Evolutionary conservation across 1,140 invertebrate species (phyloP).

Genomic region (Monochamus saltuarius): DNA sequence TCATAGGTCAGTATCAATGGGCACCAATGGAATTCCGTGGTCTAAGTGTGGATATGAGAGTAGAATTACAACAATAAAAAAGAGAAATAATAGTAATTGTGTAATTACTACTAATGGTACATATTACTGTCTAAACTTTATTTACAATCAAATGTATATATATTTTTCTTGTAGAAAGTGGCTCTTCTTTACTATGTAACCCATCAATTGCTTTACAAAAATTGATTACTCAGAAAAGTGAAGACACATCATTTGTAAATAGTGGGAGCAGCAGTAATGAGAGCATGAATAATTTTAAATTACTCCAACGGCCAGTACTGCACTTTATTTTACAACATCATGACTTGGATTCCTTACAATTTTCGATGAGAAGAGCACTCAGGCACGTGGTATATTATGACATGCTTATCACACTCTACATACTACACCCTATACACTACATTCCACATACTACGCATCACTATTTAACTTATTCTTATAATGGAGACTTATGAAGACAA

Average conservation of each 20-base stretch:
- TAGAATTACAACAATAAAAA: constrained; percentile 63
- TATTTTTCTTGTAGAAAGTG: constrained; percentile 54
- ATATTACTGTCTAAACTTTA: constrained; percentile 20
- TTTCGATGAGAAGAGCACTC: constrained; percentile 81
- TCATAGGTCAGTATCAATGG: constrained; percentile 62
- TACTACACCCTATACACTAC: too few relatives aligned
- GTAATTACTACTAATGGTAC: constrained; percentile 60
- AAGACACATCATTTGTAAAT: constrained; percentile 49
- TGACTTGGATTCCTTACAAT: constrained; percentile 75
- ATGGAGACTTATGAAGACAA: too few relatives aligned
- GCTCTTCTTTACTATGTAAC: constrained; percentile 78
- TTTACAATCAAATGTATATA: constrained; percentile 3
- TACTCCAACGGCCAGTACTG: constrained; percentile 72
- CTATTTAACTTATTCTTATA: too few relatives aligned
- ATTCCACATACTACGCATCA: too few relatives aligned
- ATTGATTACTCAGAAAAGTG: constrained; percentile 64
- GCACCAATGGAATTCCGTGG: constrained; percentile 62
- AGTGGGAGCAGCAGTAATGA: constrained; percentile 22
- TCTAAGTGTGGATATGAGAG: constrained; percentile 61
- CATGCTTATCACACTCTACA: too few relatives aligned
- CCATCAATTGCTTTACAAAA: constrained; percentile 77
- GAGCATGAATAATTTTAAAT: constrained; percentile 49
- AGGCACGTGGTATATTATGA: constrained; percentile 26
- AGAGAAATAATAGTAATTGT: constrained; percentile 72
- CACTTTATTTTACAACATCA: constrained; percentile 83